These are phyloP conservation scores for Agrochola litura DNA, from an alignment of 2,888 invertebrate species.

Conservation along the genomic window DNA sequence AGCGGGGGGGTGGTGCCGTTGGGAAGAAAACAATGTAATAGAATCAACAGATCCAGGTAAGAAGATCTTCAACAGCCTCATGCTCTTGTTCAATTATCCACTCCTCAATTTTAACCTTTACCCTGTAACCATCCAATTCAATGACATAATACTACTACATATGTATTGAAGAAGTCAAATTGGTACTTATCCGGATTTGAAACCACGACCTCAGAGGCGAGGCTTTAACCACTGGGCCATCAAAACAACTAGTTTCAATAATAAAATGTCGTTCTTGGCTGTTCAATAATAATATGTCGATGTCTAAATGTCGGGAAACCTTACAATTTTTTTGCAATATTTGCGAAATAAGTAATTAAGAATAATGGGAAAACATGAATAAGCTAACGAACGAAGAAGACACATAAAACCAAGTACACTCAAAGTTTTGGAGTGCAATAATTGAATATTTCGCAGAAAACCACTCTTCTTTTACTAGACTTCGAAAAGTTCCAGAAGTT, in stretches of 20 bases:
- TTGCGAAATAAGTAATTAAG: background rate
- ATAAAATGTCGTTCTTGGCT: background rate
- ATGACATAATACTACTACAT: background rate
- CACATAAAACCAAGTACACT: slow-evolving; percentile 27
- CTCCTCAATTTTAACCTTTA: no score
- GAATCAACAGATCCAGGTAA: no score
- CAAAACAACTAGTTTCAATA: background rate
- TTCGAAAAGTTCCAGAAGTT: slow-evolving; percentile 54
- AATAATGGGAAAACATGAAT: slow-evolving; percentile 8
- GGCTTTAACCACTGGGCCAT: no score
- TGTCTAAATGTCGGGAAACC: no score
- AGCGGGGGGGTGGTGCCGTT: no score
- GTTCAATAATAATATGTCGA: background rate
- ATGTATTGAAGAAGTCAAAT: background rate
- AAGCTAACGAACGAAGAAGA: slow-evolving; percentile 16
- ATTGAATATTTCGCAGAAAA: slow-evolving; percentile 59
- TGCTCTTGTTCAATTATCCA: no score
- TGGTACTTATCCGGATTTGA: background rate
- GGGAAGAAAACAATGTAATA: no score
- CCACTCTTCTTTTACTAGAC: slow-evolving; percentile 53
- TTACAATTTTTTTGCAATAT: background rate
- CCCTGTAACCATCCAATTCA: no score
- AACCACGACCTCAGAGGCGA: background rate
- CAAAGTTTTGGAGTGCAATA: slow-evolving; percentile 55
- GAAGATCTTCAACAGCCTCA: no score